Base-by-base conservation (phyloP, 2,888 invertebrate species). In the Amiota minor region DNA sequence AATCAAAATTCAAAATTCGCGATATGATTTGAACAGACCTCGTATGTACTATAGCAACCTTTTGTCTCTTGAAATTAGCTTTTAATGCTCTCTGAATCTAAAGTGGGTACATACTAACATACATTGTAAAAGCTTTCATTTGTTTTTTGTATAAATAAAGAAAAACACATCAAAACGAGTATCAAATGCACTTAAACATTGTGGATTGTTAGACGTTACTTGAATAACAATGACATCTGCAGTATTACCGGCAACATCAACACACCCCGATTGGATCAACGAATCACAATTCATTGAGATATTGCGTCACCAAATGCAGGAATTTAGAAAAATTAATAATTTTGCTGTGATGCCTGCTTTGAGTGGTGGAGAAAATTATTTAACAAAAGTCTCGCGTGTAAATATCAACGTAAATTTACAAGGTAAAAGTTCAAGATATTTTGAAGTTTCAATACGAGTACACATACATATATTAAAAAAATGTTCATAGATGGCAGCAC, bases 291-390 rank as follows among this genome's bases (percentile, higher is more conserved):
- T 88, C 71, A 67, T 72, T 11, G 72, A 61, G 0, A 71, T 86
- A 47, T 71, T 88, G 9, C 75, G 79, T 35, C 72, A 75, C 3
- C 74, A 79, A 45, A 70, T 73, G 14, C 16, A 56, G 1, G 72
- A 83, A 23, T 82, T 84, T 47, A 71, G 78, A 23, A 69, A 73
- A 6, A 83, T 88, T 3, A 12, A 74, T n/a, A 74, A 77, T 10
- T 87, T 85, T 18, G 75, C 55, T 3, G 74, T 77, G 2, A 74
- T 70, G 0, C 74, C 83, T 1, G 88, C 87, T 4, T 81, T 83
- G 49, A 80, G 76, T 9, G 76, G 79, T 1, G 88, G 87, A 4
- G 89, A 89, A 76, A 89, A 89, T 50, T 89, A 83, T 75, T 72
- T 81, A 18, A 85, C 88, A 2, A 75, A 80, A 69, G 85, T 89